A percentile compares a stretch with the other conserved stretches of the same genome.
Evolutionary conservation across 2,113 vertebrate species (phyloP).

Genomic region (Ahaetulla prasina): DNA sequence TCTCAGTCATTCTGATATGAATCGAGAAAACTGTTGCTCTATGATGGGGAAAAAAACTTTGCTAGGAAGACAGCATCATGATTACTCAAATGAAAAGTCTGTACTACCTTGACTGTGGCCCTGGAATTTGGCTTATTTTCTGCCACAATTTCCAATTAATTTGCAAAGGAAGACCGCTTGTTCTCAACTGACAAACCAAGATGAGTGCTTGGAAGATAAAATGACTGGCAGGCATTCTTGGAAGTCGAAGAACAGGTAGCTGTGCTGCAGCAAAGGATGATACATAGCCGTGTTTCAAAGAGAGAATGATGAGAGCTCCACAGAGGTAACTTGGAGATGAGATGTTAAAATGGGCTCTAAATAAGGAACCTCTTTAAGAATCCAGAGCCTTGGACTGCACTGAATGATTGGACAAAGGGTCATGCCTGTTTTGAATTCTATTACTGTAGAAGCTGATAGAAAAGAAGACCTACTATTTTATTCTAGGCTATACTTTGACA

Average conservation of each 20-base stretch:
- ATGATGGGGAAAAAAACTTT: background rate
- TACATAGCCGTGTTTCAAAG: background rate
- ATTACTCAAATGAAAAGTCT: constrained; percentile 5
- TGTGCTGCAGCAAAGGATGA: background rate
- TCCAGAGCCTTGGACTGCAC: constrained; percentile 10
- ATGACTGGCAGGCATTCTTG: background rate
- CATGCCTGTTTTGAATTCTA: constrained; percentile 14
- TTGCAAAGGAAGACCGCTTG: constrained; percentile 1
- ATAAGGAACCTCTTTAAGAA: constrained; percentile 15
- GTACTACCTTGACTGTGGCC: background rate
- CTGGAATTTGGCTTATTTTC: background rate
- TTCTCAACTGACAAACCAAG: constrained; percentile 10
- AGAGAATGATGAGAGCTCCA: background rate
- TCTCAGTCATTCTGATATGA: background rate
- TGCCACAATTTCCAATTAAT: constrained; percentile 24
- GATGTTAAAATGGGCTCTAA: constrained; percentile 12
- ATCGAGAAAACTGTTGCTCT: background rate
- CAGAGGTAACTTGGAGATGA: constrained; percentile 18
- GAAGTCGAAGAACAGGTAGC: background rate
- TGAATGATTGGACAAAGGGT: constrained; percentile 28
- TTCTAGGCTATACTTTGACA: background rate
- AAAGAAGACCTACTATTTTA: constrained; percentile 24
- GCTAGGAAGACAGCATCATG: background rate
- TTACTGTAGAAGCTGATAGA: constrained; percentile 29
- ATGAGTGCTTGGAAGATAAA: background rate